Evolutionary conservation across 2,797 vertebrate species (phyloP).

Genomic region (Myotis myotis): DNA sequence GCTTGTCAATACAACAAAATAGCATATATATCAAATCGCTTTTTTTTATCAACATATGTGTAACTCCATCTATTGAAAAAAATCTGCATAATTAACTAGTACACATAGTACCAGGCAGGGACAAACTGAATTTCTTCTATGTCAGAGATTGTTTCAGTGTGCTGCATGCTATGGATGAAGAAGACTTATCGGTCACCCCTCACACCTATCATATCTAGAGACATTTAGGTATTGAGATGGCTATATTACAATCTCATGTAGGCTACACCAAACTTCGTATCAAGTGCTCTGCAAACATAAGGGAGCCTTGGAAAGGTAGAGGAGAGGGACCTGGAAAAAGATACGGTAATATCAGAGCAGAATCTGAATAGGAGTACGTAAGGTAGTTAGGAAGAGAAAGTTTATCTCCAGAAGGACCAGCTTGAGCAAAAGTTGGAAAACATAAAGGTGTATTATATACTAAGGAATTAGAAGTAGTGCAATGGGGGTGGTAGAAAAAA

Average conservation of each 20-base stretch:
- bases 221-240: not conserved
- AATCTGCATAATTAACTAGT: too few species aligned
- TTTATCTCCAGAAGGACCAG: not conserved
- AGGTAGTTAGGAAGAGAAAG: not conserved
- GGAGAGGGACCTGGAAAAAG: not conserved
- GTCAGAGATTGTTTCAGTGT: not conserved
- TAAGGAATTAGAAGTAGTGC: not conserved
- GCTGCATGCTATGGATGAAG: not conserved
- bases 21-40: too few species aligned
- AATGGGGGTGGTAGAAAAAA: not conserved
- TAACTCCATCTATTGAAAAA: too few species aligned
- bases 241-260: not conserved
- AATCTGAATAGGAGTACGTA: not conserved
- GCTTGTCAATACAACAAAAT: too few species aligned
- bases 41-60: too few species aligned
- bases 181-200: not conserved
- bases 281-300: constrained; percentile 23
- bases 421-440: not conserved
- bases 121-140: not conserved
- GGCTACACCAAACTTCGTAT: not conserved
- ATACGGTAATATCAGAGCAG: not conserved
- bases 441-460: not conserved
- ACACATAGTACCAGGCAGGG: not conserved
- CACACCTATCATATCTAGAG: not conserved
- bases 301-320: not conserved